A percentile compares a stretch with the other conserved stretches of the same genome.
These are phyloP conservation scores for Trididemnum clinides DNA, from an alignment of 23 tunicate genomes.

Conservation along the genomic window DNA sequence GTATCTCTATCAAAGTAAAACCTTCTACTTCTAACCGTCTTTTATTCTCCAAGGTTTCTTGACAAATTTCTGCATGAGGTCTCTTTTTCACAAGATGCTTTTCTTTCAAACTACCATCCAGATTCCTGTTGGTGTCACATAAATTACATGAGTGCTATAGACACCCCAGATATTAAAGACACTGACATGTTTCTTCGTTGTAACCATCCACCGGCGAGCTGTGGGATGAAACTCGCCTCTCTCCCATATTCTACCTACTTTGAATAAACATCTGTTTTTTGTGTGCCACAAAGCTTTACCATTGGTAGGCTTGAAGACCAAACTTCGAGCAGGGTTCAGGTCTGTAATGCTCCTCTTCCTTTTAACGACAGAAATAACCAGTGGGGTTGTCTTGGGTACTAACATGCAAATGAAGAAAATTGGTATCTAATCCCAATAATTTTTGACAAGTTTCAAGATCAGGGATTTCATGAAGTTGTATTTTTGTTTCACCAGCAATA, in stretches of 20 bases:
- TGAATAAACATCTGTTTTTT: background rate
- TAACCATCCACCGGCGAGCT: background rate
- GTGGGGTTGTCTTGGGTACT: no score
- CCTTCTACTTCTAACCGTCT: background rate
- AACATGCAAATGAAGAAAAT: no score
- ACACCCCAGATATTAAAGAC: background rate
- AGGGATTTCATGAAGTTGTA: no score
- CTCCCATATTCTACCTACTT: background rate
- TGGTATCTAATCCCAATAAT: no score
- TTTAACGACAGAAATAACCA: background rate
- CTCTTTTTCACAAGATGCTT: background rate
- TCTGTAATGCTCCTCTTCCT: background rate
- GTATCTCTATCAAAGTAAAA: background rate
- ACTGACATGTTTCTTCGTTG: background rate
- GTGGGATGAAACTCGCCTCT: background rate
- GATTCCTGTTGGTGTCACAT: background rate
- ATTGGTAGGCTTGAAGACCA: background rate
- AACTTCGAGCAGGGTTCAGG: background rate
- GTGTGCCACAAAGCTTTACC: background rate
- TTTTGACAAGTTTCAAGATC: no score
- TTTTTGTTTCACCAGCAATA: no score
- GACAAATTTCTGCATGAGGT: background rate
- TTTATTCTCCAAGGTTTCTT: background rate
- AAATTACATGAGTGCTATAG: background rate
- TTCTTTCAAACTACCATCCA: background rate